Evolutionary conservation across 2,113 vertebrate species (phyloP).

Genomic region (Trematomus loennbergii): DNA sequence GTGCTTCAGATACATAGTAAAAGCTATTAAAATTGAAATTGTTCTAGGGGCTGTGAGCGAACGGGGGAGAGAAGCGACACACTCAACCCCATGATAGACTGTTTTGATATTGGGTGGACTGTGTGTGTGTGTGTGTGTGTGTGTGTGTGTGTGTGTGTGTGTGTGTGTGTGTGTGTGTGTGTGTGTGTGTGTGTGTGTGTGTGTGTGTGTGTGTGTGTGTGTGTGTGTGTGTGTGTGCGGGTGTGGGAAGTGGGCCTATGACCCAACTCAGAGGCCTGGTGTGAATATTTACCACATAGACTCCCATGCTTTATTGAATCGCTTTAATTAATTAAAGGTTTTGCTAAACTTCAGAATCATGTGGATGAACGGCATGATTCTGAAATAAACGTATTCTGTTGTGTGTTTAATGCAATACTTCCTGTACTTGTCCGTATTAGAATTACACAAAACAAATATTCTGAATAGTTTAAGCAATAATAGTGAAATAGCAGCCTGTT

Average conservation of each 20-base stretch:
- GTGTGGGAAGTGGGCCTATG: conserved; percentile 45
- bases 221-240: conserved; percentile 58
- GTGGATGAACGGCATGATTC: background rate
- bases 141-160: conserved; percentile 58
- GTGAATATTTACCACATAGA: conserved; percentile 29
- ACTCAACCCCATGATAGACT: conserved; percentile 87
- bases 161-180: background rate
- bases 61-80: conserved; percentile 85
- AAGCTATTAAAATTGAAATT: conserved; percentile 99
- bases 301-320: too few relatives aligned
- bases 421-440: background rate
- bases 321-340: too few relatives aligned
- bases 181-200: conserved; percentile 8
- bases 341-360: too few relatives aligned
- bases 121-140: conserved; percentile 57
- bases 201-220: conserved; percentile 63
- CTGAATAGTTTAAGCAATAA: conserved; percentile 1
- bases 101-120: conserved; percentile 91
- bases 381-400: background rate
- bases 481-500: conserved; percentile 5
- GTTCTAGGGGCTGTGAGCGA: conserved; percentile 95
- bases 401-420: background rate
- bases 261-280: conserved; percentile 51
- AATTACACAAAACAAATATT: background rate
- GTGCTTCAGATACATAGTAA: conserved; percentile 99